A percentile compares a stretch with the other conserved stretches of the same genome.
Conservation (phyloP, 2,797 vertebrate species). For the Girardinus metallicus region DNA sequence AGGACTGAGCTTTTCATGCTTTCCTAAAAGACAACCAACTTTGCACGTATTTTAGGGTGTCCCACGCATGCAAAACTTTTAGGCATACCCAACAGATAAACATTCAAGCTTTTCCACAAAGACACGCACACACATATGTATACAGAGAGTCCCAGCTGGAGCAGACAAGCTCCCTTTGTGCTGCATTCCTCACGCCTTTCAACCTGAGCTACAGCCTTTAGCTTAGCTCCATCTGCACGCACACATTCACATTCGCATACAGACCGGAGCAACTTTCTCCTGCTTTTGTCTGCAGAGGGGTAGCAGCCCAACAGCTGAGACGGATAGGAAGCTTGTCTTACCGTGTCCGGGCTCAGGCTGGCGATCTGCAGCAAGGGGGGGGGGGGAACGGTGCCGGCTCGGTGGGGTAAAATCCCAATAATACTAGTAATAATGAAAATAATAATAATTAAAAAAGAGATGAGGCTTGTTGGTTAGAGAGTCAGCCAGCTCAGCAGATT, state of each 20-base stretch:
- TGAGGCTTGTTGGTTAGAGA: slow-evolving; percentile 59
- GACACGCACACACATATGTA: slow-evolving; percentile 24
- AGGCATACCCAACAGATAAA: slow-evolving; percentile 61
- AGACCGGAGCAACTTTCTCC: slow-evolving; percentile 72
- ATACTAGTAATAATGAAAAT: neutral
- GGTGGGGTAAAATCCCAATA: slow-evolving; percentile 67
- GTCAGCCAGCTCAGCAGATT: slow-evolving; percentile 81
- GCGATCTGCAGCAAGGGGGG: slow-evolving; percentile 14
- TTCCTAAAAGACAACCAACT: neutral
- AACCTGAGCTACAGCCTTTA: slow-evolving; percentile 72
- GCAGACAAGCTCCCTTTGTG: slow-evolving; percentile 82
- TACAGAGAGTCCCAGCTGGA: slow-evolving; percentile 68
- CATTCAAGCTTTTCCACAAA: slow-evolving; percentile 57
- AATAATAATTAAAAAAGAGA: slow-evolving; percentile 38
- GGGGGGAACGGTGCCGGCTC: slow-evolving; percentile 6
- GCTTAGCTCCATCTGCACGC: slow-evolving; percentile 66
- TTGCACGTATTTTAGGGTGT: slow-evolving; percentile 47
- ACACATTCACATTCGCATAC: slow-evolving; percentile 37
- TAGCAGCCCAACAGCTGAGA: slow-evolving; percentile 64
- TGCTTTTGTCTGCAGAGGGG: slow-evolving; percentile 72
- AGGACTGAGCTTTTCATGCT: neutral
- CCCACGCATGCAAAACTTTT: slow-evolving; percentile 70
- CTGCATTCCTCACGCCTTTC: slow-evolving; percentile 75
- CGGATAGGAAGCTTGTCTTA: slow-evolving; percentile 68
- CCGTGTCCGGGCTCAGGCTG: slow-evolving; percentile 67